Conservation (phyloP, 2,888 invertebrate species). For the Ophraella communa region DNA sequence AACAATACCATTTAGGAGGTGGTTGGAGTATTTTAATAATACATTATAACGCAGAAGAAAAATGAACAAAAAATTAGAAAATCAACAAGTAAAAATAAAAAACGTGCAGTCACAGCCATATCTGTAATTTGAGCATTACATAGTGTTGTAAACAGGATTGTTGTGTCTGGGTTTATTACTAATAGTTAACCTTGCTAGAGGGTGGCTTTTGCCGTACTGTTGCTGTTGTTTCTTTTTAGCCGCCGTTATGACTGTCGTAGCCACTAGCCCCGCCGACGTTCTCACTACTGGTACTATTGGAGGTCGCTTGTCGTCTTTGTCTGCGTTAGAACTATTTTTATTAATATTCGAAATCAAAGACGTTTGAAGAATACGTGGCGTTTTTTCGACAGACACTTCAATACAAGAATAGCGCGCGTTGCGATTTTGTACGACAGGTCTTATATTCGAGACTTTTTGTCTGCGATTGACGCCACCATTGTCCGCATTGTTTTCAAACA, state of each 20-base stretch:
- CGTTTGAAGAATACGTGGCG: conserved; percentile 44
- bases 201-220: conserved; percentile 92
- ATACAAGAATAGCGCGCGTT: conserved; percentile 54
- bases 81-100: conserved; percentile 38
- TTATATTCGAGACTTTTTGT: conserved; percentile 39
- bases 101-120: conserved; percentile 52
- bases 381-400: conserved; percentile 49
- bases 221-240: conserved; percentile 79
- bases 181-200: conserved; percentile 76
- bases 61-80: not conserved
- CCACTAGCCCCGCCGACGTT: conserved; percentile 63
- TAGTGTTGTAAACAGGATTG: conserved; percentile 88
- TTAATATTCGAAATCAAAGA: conserved; percentile 50
- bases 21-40: too few species aligned
- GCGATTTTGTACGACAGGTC: conserved; percentile 33
- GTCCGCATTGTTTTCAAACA: conserved; percentile 68
- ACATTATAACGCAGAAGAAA: not conserved
- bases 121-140: conserved; percentile 67
- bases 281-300: conserved; percentile 61
- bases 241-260: conserved; percentile 73
- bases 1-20: not conserved
- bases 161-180: conserved; percentile 79
- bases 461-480: conserved; percentile 49
- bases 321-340: conserved; percentile 39
- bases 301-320: conserved; percentile 51